Conservation (phyloP, 2,113 vertebrate species). For the Marmota flaviventris region DNA sequence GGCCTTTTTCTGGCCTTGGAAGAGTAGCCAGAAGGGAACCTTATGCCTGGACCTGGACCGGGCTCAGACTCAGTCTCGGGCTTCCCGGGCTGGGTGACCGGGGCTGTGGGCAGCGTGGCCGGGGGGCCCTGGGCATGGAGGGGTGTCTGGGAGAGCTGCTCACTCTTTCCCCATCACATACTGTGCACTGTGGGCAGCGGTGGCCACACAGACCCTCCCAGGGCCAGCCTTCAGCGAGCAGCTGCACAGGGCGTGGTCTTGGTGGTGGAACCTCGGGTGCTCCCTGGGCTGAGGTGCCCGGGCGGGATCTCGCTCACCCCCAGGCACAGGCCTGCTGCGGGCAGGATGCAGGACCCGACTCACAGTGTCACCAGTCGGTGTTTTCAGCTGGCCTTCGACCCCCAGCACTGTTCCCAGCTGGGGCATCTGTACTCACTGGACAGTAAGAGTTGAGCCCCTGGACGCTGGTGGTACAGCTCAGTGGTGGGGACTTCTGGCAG, state of each 20-base stretch:
- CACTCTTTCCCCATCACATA: too few species aligned
- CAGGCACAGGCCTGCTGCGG: background rate
- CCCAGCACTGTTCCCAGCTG: background rate
- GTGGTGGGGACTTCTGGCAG: background rate
- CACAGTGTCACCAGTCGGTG: background rate
- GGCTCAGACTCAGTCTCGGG: background rate
- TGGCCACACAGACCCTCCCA: background rate
- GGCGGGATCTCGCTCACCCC: too few species aligned
- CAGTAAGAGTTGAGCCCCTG: background rate
- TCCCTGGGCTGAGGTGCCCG: too few species aligned
- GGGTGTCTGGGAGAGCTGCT: background rate
- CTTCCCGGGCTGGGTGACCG: background rate
- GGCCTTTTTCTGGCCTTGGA: background rate
- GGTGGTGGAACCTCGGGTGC: background rate
- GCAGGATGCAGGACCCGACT: background rate
- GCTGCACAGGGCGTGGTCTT: background rate
- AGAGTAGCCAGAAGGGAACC: conserved; percentile 19
- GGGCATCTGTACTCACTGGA: background rate
- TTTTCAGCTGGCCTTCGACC: background rate
- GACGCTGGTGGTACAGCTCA: too few species aligned
- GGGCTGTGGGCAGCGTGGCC: background rate
- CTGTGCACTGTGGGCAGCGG: background rate
- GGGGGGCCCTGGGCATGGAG: background rate
- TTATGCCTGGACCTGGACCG: too few species aligned
- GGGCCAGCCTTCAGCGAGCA: background rate